A percentile compares a stretch with the other conserved stretches of the same genome.
Conservation (phyloP, 2,113 vertebrate genomes). For the Coryphaenoides rupestris region DNA sequence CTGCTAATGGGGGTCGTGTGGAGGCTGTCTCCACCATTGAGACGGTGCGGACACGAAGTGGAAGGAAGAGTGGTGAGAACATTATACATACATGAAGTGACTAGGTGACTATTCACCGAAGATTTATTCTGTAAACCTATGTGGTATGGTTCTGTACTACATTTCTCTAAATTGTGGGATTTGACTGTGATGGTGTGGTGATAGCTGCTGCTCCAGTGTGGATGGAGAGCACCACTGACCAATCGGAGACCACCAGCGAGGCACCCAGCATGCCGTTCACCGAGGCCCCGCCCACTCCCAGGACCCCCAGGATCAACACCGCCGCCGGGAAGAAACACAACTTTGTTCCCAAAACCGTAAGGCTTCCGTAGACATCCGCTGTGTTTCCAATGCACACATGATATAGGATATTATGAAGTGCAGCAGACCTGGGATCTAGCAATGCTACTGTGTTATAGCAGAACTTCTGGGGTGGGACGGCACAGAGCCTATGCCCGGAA, state of each 20-base stretch:
- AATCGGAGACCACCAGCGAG: slow-evolving; percentile 57
- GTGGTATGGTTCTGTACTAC: too few relatives aligned
- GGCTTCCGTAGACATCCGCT: background rate
- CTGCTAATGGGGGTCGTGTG: slow-evolving; percentile 81
- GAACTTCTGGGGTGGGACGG: too few relatives aligned
- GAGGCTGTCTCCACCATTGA: slow-evolving; percentile 89
- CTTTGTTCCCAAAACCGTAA: slow-evolving; percentile 86
- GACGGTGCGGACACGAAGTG: slow-evolving; percentile 76
- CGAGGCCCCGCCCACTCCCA: slow-evolving; percentile 21
- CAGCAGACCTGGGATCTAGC: too few relatives aligned
- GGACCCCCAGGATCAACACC: slow-evolving; percentile 60
- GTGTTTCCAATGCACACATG: background rate
- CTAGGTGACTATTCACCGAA: background rate
- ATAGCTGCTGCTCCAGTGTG: slow-evolving; percentile 21
- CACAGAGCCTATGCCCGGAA: too few relatives aligned
- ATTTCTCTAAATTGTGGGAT: too few relatives aligned
- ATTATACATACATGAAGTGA: too few relatives aligned
- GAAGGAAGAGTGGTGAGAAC: slow-evolving; percentile 75
- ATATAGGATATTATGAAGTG: too few relatives aligned
- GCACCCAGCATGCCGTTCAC: slow-evolving; percentile 59
- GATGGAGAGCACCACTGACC: slow-evolving; percentile 70
- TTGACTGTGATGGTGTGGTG: too few relatives aligned
- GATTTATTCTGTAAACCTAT: too few relatives aligned
- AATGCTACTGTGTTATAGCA: too few relatives aligned
- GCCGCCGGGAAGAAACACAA: slow-evolving; percentile 79